A percentile compares a stretch with the other conserved stretches of the same genome.
Evolutionary conservation across 2,113 vertebrate genomes (phyloP).

Genomic region (Cairina moschata): DNA sequence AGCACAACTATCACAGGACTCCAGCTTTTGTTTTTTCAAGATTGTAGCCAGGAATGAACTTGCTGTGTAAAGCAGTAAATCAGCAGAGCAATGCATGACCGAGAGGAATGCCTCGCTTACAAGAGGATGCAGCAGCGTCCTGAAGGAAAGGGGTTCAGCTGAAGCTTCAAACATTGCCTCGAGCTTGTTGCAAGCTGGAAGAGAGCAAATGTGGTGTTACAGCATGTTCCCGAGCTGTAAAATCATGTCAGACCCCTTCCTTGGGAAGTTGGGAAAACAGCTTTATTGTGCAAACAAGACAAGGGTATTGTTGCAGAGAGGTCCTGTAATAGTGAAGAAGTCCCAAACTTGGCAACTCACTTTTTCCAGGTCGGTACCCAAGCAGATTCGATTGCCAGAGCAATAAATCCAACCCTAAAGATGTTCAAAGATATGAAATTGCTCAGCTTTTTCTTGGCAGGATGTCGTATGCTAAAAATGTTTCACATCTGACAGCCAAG

Average conservation of each 20-base stretch:
- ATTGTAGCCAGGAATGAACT: background rate
- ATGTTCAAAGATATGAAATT: background rate
- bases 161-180: background rate
- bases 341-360: background rate
- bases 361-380: background rate
- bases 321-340: background rate
- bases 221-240: background rate
- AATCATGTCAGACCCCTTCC: background rate
- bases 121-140: background rate
- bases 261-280: background rate
- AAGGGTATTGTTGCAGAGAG: background rate
- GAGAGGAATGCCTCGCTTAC: background rate
- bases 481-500: background rate
- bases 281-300: background rate
- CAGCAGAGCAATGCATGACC: background rate
- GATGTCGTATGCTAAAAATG: background rate
- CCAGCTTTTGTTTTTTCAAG: background rate
- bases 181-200: background rate
- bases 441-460: background rate
- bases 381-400: background rate
- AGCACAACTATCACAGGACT: background rate
- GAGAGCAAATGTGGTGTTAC: background rate
- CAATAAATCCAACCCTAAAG: background rate
- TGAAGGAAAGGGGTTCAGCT: background rate
- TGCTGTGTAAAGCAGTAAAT: background rate